Conservation (phyloP, 1,140 invertebrate species). For the Batillaria attramentaria region DNA sequence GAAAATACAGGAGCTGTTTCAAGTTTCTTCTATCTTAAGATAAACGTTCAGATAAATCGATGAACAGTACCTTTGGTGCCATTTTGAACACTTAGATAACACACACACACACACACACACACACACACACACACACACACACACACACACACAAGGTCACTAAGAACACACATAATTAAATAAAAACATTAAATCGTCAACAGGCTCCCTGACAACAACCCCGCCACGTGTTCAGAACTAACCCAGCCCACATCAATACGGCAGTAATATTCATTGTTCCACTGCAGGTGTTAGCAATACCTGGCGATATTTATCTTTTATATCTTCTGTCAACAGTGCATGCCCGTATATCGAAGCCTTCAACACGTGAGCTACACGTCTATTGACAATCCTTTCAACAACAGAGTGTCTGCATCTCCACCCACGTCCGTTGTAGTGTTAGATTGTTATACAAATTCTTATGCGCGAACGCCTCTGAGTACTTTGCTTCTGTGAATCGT, state of each 20-base stretch:
- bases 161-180: not conserved
- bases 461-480: too few relatives aligned
- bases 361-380: too few relatives aligned
- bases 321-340: not conserved
- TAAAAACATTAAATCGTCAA: not conserved
- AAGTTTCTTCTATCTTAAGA: not conserved
- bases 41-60: not conserved
- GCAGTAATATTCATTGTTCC: not conserved
- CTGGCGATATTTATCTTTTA: not conserved
- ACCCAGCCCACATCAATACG: not conserved
- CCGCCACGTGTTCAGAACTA: not conserved
- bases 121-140: constrained; percentile 12
- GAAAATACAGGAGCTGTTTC: not conserved
- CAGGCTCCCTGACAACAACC: not conserved
- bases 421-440: too few relatives aligned
- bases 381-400: too few relatives aligned
- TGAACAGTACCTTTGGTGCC: too few relatives aligned
- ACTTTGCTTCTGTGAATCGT: too few relatives aligned
- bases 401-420: too few relatives aligned
- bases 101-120: constrained; percentile 11
- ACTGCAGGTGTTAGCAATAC: not conserved
- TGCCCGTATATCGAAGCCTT: too few relatives aligned
- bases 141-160: not conserved
- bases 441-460: too few relatives aligned
- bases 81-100: too few relatives aligned